Conservation (phyloP, 2,797 vertebrate species). For the Prionace glauca region DNA sequence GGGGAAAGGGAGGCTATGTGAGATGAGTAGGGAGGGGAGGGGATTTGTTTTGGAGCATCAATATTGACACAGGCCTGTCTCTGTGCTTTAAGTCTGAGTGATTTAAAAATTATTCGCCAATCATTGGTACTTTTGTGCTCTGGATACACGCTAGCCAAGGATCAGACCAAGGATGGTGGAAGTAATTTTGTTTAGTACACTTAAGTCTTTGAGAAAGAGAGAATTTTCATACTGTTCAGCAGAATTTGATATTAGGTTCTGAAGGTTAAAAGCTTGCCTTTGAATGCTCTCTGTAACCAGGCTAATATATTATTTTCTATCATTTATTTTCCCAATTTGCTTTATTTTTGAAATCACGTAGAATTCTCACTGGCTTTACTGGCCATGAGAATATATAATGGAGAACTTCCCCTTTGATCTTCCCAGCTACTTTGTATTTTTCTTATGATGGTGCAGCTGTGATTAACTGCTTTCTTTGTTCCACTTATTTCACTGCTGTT, state of each 20-base stretch:
- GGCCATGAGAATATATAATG: neutral
- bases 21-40: neutral
- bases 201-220: neutral
- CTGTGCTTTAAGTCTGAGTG: neutral
- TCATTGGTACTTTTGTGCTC: neutral
- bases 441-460: neutral
- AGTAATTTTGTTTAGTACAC: neutral
- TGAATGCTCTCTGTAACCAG: neutral
- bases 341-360: neutral
- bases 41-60: neutral
- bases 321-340: neutral
- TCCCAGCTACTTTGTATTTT: neutral
- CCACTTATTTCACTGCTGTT: neutral
- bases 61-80: neutral
- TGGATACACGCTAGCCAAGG: neutral
- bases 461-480: neutral
- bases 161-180: neutral
- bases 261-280: neutral
- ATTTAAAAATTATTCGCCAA: neutral
- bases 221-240: neutral
- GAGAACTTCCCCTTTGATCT: neutral
- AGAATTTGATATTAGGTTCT: neutral
- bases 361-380: neutral
- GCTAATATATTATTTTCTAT: neutral
- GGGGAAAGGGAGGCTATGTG: too few species aligned